A percentile compares a stretch with the other conserved stretches of the same genome.
phyloP scores from a whole-genome alignment of 2,888 invertebrate species.

The Herminia tarsipennalis region DNA sequence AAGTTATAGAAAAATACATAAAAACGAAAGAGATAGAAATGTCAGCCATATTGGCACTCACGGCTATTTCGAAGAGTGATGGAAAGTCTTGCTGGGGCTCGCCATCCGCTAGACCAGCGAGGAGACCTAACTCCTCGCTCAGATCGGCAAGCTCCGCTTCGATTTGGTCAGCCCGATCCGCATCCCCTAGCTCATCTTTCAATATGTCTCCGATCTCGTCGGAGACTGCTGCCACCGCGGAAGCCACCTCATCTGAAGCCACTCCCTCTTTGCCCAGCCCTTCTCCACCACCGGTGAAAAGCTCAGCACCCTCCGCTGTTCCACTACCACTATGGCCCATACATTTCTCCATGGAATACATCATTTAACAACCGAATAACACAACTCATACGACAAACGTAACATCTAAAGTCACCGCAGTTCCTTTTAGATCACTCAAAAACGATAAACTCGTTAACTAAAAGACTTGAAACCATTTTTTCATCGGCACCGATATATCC shows the following conservation, averaged over 20 bases:
- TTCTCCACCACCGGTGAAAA: constrained; percentile 66
- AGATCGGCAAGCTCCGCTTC: constrained; percentile 77
- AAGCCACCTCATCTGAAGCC: constrained; percentile 73
- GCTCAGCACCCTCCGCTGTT: constrained; percentile 62
- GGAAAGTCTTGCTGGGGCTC: constrained; percentile 74
- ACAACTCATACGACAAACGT: constrained; percentile 71
- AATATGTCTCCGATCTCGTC: constrained; percentile 81
- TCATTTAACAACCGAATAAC: constrained; percentile 76
- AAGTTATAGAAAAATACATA: constrained; percentile 12
- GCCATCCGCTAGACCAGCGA: constrained; percentile 75
- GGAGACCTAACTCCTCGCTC: constrained; percentile 75
- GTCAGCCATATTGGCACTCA: constrained; percentile 71
- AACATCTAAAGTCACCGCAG: constrained; percentile 79
- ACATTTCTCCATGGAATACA: constrained; percentile 82
- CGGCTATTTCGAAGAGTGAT: constrained; percentile 78
- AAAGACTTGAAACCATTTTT: constrained; percentile 80
- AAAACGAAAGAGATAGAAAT: constrained; percentile 21
- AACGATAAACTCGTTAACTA: constrained; percentile 64
- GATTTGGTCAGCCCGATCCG: constrained; percentile 73
- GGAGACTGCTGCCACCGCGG: constrained; percentile 76
- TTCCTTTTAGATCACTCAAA: constrained; percentile 69
- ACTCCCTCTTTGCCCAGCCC: constrained; percentile 62
- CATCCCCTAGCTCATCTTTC: constrained; percentile 78
- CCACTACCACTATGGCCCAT: constrained; percentile 69
- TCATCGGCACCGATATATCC: constrained; percentile 74